Evolutionary conservation across 2,113 vertebrate genomes (phyloP), one percentile per base, ranked within the genome.

Genomic region (Trachemys scripta): DNA sequence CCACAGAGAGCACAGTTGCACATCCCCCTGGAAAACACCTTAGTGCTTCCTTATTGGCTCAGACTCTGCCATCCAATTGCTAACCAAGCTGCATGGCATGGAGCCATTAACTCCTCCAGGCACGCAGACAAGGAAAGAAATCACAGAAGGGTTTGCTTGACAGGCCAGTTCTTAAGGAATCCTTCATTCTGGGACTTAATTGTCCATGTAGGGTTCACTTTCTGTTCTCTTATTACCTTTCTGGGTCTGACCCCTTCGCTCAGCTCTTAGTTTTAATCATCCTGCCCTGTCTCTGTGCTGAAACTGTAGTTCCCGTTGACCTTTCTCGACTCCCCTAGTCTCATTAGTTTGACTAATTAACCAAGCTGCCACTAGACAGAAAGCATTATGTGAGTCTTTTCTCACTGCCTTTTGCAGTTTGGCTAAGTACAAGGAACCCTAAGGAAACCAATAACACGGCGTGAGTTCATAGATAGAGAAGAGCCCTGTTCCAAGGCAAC

Each of bases 311-410:
- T 90, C 90, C 42, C n/a, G 8, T 65, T 85, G 75, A 85, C 56
- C 82, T 90, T 85, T 45, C 75, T 80, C 27, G 29, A 42, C 49
- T 25, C 75, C 49, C 94, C 92, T 65, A 83, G 38, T 96, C 84
- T 95, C 85, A 95, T 97, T 97, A 97, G 88, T 82, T 13, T 90
- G 80, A 62, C 93, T 97, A 94, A 96, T 97, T 96, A 96, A 49
- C 92, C 81, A 84, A 69, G 65, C 38, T 80, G 76, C 51, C 56
- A 85, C n/a, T 25, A 80, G 56, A 53, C 27, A 4, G 17, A 79
- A 20, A 81, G 35, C 57, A 20, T 14, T 88, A 10, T 10, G 35
- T 50, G 57, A 20, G 91, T 94, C 89, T 92, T 24, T 85, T 91
- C 87, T 84, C 47, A 92, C 53, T 89, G 59, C 80, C 1, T 1